A percentile compares a stretch with the other conserved stretches of the same genome.
phyloP scores from a whole-genome alignment of 2,888 invertebrate species.

The Archips crataeganus region DNA sequence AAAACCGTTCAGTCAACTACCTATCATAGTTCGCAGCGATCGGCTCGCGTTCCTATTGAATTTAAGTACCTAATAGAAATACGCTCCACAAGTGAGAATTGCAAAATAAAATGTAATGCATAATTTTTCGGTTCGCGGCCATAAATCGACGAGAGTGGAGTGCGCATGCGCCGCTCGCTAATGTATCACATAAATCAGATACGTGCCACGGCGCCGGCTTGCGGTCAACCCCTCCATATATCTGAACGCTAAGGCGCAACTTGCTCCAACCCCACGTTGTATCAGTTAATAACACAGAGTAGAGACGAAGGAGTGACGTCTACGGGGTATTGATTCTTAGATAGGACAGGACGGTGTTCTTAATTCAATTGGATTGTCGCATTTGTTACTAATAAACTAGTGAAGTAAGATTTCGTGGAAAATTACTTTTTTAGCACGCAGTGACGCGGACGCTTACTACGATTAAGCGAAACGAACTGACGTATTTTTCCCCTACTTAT shows the following conservation, averaged over 20 bases:
- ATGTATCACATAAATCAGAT: conserved; percentile 74
- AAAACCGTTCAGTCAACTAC: not conserved
- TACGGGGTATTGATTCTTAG: conserved; percentile 37
- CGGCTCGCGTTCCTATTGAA: conserved; percentile 17
- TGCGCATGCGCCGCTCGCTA: conserved; percentile 56
- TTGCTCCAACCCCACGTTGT: not conserved
- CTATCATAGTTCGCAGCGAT: not conserved
- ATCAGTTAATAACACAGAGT: conserved; percentile 21
- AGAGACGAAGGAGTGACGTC: conserved; percentile 41
- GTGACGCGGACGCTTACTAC: not conserved
- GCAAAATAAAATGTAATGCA: conserved; percentile 60
- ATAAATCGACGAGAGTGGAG: conserved; percentile 60
- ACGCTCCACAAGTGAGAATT: conserved; percentile 38
- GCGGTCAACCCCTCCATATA: conserved; percentile 5
- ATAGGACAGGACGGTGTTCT: conserved; percentile 33
- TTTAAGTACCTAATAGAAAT: conserved; percentile 7
- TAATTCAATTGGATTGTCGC: conserved; percentile 36
- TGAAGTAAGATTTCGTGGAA: conserved; percentile 15
- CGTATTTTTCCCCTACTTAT: not conserved
- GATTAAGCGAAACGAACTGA: not conserved
- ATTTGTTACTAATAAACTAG: conserved; percentile 30
- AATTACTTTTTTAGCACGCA: conserved; percentile 29
- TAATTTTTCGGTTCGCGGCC: conserved; percentile 61
- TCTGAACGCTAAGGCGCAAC: conserved; percentile 7
- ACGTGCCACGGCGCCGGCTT: conserved; percentile 27